Evolutionary conservation across 1,140 invertebrate genomes (phyloP), one percentile per base, ranked within the genome.

Genomic region (Scaptomyza hsui): DNA sequence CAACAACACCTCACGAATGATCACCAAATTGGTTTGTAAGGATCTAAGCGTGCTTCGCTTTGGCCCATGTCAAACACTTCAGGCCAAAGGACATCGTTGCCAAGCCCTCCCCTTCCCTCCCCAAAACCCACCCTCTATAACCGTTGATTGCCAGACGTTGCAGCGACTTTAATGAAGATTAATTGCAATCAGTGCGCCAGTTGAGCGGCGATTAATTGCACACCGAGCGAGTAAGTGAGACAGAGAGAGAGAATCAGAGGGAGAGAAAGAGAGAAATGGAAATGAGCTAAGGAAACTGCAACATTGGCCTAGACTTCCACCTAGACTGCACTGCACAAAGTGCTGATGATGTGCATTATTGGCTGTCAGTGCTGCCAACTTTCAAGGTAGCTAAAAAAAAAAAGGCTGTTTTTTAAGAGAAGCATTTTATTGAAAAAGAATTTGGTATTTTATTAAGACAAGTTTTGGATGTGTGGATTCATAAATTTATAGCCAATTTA

Each of bases 141-240:
- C 39, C 44, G 19, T 63, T 68, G 71, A 71, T 70, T 70, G 67
- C 60, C 52, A 56, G 75, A 47, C 63, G 44, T 42, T 12, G 37
- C 37, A 51, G 35, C 37, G 52, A 56, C 86, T 86, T 73, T 89
- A 89, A 89, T 89, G 85, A 89, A 89, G 85, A 89, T 89, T 89
- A 89, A 89, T 89, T 89, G 85, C 85, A 89, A 89, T 89, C 86
- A 89, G 86, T 75, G 80, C 76, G 86, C 85, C 86, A 81, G 76
- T 89, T 89, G 85, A 85, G 81, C 65, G 49, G 77, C 86, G 80
- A 89, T 89, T 89, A 89, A 89, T 89, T 89, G 86, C 86, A 88
- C 60, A 73, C 49, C 63, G 60, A 70, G 60, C 16, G 35, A 26
- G 32, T 6, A 9, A 29, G 7, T 29, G 26, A 29, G 7, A 1